A percentile compares a stretch with the other conserved stretches of the same genome.
Conservation (phyloP, 2,113 vertebrate species). For the Martes martes region DNA sequence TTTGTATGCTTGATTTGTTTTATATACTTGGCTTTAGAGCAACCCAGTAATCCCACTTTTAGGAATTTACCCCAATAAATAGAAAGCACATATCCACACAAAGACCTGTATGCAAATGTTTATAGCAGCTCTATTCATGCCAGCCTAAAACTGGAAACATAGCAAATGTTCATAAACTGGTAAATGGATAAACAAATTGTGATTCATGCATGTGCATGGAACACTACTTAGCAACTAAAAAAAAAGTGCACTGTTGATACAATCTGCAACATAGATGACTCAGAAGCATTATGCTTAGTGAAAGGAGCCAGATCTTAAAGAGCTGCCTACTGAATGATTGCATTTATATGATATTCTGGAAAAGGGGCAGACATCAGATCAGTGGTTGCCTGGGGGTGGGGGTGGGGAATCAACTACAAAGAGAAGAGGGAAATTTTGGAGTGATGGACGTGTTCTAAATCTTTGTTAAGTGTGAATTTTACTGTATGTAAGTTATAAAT, state of each 20-base stretch:
- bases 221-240: not conserved
- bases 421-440: not conserved
- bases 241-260: not conserved
- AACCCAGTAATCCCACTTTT: not conserved
- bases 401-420: not conserved
- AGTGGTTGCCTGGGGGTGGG: not conserved
- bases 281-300: not conserved
- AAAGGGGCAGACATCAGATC: not conserved
- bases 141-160: not conserved
- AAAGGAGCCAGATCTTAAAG: not conserved
- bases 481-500: not conserved
- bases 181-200: slow-evolving; percentile 9
- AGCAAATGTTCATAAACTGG: not conserved
- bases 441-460: not conserved
- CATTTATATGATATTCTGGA: not conserved
- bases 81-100: not conserved
- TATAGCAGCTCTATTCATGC: not conserved
- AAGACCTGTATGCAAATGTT: not conserved
- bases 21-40: not conserved
- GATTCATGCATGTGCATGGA: not conserved
- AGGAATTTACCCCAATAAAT: not conserved
- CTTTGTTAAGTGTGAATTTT: not conserved
- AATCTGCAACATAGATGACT: not conserved
- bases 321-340: not conserved
- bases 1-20: slow-evolving; percentile 1